These are phyloP conservation scores for Hydrolagus affinis DNA, from an alignment of 2,113 vertebrate species.

Conservation along the genomic window DNA sequence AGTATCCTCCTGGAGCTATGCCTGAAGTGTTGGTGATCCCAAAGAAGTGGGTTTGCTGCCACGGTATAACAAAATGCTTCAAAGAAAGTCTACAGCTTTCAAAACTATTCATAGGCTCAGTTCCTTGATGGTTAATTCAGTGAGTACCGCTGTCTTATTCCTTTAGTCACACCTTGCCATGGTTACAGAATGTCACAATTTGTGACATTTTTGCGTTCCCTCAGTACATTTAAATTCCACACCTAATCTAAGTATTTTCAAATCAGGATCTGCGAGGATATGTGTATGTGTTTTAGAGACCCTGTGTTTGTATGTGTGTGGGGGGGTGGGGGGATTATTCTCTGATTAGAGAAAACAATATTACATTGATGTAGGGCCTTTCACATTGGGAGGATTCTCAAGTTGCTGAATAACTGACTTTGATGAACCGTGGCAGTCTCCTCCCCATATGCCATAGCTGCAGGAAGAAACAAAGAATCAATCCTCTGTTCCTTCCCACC, in stretches of 20 bases:
- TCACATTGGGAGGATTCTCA: too few species aligned
- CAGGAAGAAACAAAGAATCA: too few species aligned
- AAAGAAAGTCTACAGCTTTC: constrained; percentile 25
- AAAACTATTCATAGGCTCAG: neutral
- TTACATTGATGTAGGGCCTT: too few species aligned
- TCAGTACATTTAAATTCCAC: neutral
- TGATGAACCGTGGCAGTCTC: too few species aligned
- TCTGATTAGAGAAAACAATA: too few species aligned
- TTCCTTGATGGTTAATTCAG: neutral
- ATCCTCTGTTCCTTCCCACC: neutral
- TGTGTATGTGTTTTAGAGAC: too few species aligned
- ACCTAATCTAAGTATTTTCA: constrained; percentile 10
- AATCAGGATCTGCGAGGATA: too few species aligned
- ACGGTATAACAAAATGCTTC: neutral
- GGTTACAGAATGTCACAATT: constrained; percentile 2
- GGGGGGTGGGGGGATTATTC: too few species aligned
- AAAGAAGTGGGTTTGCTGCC: neutral
- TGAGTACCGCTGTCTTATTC: neutral
- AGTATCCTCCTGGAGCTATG: neutral
- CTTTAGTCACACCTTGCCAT: constrained; percentile 4
- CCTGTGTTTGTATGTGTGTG: too few species aligned
- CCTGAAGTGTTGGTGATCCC: too few species aligned
- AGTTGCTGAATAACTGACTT: too few species aligned
- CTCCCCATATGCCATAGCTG: too few species aligned
- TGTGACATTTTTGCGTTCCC: neutral